A percentile compares a stretch with the other conserved stretches of the same genome.
phyloP scores from a whole-genome alignment of 2,888 invertebrate species.

The Isotomurus palustris region DNA sequence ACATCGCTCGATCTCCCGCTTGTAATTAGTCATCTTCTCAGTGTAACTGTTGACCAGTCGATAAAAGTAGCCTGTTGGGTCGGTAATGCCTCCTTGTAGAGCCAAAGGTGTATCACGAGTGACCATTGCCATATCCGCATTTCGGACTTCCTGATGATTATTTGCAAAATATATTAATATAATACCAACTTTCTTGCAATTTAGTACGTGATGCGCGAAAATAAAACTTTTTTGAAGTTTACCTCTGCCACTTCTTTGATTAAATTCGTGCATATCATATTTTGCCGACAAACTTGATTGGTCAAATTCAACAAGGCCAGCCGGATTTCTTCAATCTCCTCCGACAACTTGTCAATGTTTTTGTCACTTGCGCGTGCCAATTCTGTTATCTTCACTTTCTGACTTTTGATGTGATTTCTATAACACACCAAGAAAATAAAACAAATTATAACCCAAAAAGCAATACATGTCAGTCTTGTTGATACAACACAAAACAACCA shows the following conservation, averaged over 20 bases:
- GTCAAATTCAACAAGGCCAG: constrained; percentile 1
- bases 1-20: constrained; percentile 22
- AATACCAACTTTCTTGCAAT: neutral
- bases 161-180: neutral
- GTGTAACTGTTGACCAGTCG: constrained; percentile 10
- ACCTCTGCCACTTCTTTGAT: constrained; percentile 19
- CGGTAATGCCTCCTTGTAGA: neutral
- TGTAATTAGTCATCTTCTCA: constrained; percentile 14
- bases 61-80: constrained; percentile 8
- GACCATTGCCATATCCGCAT: constrained; percentile 13
- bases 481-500: constrained; percentile 4
- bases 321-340: constrained; percentile 19
- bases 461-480: neutral
- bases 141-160: constrained; percentile 12
- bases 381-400: constrained; percentile 14
- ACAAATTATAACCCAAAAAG: neutral
- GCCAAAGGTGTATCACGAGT: constrained; percentile 6
- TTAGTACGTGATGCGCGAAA: neutral
- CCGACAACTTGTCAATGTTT: constrained; percentile 11
- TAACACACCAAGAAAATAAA: neutral
- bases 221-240: neutral
- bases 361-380: constrained; percentile 5
- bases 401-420: constrained; percentile 20
- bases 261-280: constrained; percentile 8
- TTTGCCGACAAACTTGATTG: constrained; percentile 18